These are phyloP conservation scores for Chlorocebus sabaeus DNA, from an alignment of 2,113 vertebrate species.

Conservation along the genomic window DNA sequence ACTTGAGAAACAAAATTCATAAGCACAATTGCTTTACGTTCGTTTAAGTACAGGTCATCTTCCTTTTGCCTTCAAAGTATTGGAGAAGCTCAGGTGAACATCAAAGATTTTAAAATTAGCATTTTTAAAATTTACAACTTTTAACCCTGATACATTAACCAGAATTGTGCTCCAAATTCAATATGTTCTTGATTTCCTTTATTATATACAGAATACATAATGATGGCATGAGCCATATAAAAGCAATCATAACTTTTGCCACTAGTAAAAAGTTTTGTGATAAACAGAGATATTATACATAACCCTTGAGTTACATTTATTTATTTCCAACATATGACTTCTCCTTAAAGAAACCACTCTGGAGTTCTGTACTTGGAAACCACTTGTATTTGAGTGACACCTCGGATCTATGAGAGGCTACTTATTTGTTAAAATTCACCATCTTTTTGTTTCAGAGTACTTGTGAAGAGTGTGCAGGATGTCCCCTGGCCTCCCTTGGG, in stretches of 20 bases:
- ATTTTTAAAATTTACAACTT: not conserved
- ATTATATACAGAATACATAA: not conserved
- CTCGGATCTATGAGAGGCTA: not conserved
- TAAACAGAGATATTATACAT: not conserved
- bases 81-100: not conserved
- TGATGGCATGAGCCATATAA: not conserved
- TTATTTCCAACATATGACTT: not conserved
- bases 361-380: not conserved
- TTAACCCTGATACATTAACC: not conserved
- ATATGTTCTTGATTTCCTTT: not conserved
- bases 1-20: not conserved
- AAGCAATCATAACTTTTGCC: not conserved
- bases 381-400: not conserved
- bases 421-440: not conserved
- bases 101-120: not conserved
- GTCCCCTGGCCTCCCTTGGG: not conserved
- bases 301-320: not conserved
- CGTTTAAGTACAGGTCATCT: not conserved
- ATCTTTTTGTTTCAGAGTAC: not conserved
- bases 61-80: not conserved
- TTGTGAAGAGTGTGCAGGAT: not conserved
- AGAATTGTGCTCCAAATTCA: not conserved
- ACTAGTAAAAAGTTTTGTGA: not conserved
- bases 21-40: not conserved
- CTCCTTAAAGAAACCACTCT: not conserved